phyloP scores from a whole-genome alignment of 1,140 invertebrate genomes.

The Bombus sibiricus region DNA sequence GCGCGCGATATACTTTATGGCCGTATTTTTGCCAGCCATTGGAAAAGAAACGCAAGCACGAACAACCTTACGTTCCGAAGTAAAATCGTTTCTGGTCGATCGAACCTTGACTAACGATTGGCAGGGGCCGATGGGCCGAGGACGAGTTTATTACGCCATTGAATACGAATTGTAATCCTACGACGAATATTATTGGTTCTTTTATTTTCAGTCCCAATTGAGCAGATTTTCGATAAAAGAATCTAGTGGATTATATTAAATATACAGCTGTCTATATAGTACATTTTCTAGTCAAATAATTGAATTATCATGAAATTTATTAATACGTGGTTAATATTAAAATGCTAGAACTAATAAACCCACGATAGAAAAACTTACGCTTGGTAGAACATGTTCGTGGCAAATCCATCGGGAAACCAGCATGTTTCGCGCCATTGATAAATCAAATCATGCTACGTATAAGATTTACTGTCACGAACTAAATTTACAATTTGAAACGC shows the following conservation, averaged over 20 bases:
- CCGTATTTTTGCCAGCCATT: not conserved
- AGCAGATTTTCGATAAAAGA: too few species aligned
- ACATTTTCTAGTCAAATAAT: too few species aligned
- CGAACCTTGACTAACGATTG: not conserved
- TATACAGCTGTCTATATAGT: too few species aligned
- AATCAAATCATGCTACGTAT: not conserved
- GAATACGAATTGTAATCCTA: not conserved
- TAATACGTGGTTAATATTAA: too few species aligned
- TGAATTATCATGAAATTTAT: too few species aligned
- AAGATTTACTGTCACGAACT: not conserved
- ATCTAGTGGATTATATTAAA: too few species aligned
- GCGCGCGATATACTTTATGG: conserved; percentile 31
- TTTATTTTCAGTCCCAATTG: too few species aligned
- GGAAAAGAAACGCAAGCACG: not conserved
- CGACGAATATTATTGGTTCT: too few species aligned
- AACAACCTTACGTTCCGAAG: not conserved
- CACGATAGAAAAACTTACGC: not conserved
- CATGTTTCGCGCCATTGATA: not conserved
- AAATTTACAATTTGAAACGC: not conserved
- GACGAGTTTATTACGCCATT: not conserved
- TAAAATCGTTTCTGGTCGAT: too few species aligned
- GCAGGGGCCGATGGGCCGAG: not conserved
- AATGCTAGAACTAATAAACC: too few species aligned
- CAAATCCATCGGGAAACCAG: not conserved
- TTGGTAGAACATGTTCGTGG: not conserved